Base-by-base conservation (phyloP, 2,113 vertebrate genomes). In the Zapornia atra region DNA sequence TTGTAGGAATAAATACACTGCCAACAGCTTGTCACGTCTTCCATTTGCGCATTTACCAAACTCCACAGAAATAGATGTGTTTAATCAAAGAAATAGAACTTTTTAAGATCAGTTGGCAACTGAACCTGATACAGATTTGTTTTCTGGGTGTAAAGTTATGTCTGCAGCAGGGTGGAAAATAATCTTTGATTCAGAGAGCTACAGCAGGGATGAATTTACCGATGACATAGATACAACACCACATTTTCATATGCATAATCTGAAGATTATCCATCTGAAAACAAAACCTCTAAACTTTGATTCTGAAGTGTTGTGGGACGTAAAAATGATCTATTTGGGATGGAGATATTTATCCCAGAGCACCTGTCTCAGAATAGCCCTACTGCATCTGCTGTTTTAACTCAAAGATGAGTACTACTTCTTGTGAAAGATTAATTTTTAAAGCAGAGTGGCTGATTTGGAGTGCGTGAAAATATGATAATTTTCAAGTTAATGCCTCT, bases 21-120 rank as follows among this genome's bases (percentile, higher is more conserved):
- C 91, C 91, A 96, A 84, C 91, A 93, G 68, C 90, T 95, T 9
- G 6, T 97, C 96, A 93, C 90, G 84, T 90, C 87, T 96, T 95
- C 94, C 85, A 82, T 94, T 94, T 73, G 61, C 17, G 29, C 88
- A 36, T 95, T 90, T 84, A 90, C 93, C 82, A 73, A 95, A 79
- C 88, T 92, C 87, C 78, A 80, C 90, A 95, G 90, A 95, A 95
- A 89, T 92, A 93, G 78, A 86, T 56, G 87, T 92, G 76, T 95
- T 92, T 96, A 94, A 96, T 95, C 81, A 94, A 90, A 95, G 94
- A 89, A 93, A 72, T 68, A 59, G 92, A 94, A 90, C 72, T 92
- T 94, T 86, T 93, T 38, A 84, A 92, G 91, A 95, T 91, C 76
- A 73, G 80, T 69, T 96, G 79, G 86, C 73, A 91, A 83, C 57